phyloP scores from a whole-genome alignment of 2,888 invertebrate genomes.

The Protophormia terraenovae region DNA sequence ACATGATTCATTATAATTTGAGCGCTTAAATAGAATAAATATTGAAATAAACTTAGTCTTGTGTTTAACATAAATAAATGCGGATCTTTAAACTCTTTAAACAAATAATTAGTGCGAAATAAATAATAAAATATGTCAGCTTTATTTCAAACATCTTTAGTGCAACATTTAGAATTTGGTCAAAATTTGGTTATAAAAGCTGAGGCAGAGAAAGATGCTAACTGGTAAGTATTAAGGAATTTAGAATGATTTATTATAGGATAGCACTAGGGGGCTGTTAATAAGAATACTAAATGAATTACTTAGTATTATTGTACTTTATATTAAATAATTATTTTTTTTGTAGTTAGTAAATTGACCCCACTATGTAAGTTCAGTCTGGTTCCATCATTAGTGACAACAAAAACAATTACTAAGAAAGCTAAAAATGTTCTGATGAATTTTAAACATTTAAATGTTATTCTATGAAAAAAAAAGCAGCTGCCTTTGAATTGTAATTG shows the following conservation, averaged over 20 bases:
- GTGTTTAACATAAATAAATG: conserved; percentile 17
- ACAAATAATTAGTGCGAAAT: neutral
- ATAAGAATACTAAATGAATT: no score
- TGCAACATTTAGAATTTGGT: conserved; percentile 46
- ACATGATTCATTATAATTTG: conserved; percentile 30
- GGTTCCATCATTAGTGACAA: no score
- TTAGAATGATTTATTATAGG: neutral
- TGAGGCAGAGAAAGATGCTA: conserved; percentile 44
- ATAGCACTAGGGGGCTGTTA: no score
- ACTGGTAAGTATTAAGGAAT: conserved; percentile 42
- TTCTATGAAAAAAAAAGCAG: no score
- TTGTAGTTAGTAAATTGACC: no score
- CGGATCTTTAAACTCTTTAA: neutral
- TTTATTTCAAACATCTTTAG: conserved; percentile 54
- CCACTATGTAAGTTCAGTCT: no score
- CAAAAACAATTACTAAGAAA: no score
- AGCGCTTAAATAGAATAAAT: neutral
- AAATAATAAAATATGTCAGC: conserved; percentile 50
- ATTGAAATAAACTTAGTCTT: conserved; percentile 17
- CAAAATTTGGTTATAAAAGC: conserved; percentile 50
- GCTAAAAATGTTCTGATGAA: no score
- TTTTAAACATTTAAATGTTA: no score
- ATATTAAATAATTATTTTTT: no score
- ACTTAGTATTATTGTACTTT: no score
- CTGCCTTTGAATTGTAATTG: no score